phyloP scores from a whole-genome alignment of 1,140 invertebrate species.

The Bombus turneri region DNA sequence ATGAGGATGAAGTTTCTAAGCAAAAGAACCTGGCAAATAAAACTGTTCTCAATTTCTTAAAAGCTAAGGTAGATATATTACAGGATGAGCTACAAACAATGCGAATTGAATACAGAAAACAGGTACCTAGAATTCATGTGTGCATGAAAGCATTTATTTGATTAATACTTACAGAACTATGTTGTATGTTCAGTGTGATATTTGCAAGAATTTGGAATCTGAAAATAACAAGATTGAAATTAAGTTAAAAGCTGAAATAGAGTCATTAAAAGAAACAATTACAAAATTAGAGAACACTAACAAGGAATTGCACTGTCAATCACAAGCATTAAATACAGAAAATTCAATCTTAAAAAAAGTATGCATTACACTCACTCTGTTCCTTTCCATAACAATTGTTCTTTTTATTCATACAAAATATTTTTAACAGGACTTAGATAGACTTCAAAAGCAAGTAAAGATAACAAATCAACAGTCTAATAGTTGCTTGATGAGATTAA shows the following conservation, averaged over 20 bases:
- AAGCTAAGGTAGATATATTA: conserved; percentile 79
- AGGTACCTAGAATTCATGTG: conserved; percentile 66
- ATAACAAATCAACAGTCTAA: conserved; percentile 71
- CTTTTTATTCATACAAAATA: background rate
- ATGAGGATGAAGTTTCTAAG: conserved; percentile 14
- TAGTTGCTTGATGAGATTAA: conserved; percentile 78
- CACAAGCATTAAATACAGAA: conserved; percentile 78
- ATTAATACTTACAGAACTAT: conserved; percentile 29
- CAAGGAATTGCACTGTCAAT: conserved; percentile 70
- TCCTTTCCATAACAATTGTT: background rate
- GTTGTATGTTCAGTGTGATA: conserved; percentile 70
- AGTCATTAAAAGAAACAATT: conserved; percentile 75
- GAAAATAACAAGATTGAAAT: conserved; percentile 78
- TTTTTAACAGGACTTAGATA: conserved; percentile 77
- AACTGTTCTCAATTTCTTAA: conserved; percentile 70
- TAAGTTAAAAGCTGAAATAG: conserved; percentile 78
- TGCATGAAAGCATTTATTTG: background rate
- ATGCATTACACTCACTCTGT: background rate
- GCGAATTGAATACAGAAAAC: conserved; percentile 78
- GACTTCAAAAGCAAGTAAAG: conserved; percentile 81
- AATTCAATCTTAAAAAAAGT: conserved; percentile 80
- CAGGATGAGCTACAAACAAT: conserved; percentile 76
- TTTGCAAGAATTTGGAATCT: conserved; percentile 76
- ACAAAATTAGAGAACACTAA: conserved; percentile 77
- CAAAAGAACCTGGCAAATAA: conserved; percentile 38